Conservation (phyloP, 2,113 vertebrate genomes). For the Callocephalon fimbriatum region DNA sequence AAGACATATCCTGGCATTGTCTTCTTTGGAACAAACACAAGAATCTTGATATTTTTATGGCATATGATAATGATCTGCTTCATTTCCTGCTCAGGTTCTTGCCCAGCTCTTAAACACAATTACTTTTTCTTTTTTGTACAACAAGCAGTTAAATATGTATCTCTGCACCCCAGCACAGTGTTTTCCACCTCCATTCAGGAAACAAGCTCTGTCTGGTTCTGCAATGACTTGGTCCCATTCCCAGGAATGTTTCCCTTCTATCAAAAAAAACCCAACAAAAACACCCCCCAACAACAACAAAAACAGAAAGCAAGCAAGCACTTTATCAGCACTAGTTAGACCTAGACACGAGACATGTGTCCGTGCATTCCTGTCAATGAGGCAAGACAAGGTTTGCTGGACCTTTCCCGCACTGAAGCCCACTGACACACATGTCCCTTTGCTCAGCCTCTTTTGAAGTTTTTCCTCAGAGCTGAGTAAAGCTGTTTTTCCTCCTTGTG, state of each 20-base stretch:
- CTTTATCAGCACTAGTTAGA: not conserved
- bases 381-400: not conserved
- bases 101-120: not conserved
- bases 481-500: not conserved
- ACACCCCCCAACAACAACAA: not conserved
- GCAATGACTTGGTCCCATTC: not conserved
- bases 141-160: slow-evolving; percentile 15
- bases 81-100: slow-evolving; percentile 40
- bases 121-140: not conserved
- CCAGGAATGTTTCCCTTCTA: not conserved
- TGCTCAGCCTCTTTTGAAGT: not conserved
- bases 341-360: fast-evolving
- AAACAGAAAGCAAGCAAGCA: not conserved
- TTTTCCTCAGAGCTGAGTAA: not conserved
- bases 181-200: not conserved
- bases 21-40: not conserved
- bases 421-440: fast-evolving
- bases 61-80: slow-evolving; percentile 46
- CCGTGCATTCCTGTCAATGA: not conserved
- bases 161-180: not conserved
- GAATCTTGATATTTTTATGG: slow-evolving; percentile 1
- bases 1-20: not conserved
- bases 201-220: not conserved
- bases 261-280: not conserved
- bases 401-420: not conserved